phyloP scores from a whole-genome alignment of 2,888 invertebrate species.

The Anodontia alba region DNA sequence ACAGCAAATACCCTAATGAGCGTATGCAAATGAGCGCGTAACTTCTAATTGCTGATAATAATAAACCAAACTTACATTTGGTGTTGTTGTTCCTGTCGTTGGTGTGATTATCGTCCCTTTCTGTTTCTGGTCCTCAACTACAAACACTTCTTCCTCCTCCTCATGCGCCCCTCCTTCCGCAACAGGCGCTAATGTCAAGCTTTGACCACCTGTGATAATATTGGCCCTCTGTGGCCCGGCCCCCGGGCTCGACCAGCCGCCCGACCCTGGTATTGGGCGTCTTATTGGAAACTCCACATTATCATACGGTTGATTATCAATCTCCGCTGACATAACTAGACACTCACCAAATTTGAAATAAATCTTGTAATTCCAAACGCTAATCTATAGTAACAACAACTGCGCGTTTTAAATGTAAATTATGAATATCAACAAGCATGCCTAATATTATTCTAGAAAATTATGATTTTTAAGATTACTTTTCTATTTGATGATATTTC shows the following conservation, averaged over 20 bases:
- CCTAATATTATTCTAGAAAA: no score
- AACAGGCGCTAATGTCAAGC: slow-evolving; percentile 70
- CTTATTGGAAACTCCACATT: slow-evolving; percentile 81
- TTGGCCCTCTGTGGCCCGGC: slow-evolving; percentile 45
- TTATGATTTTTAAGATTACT: no score
- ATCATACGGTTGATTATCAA: slow-evolving; percentile 79
- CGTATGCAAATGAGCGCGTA: no score
- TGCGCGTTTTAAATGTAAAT: neutral
- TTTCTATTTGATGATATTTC: no score
- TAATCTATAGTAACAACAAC: neutral
- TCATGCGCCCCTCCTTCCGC: slow-evolving; percentile 65
- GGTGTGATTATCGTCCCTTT: slow-evolving; percentile 24
- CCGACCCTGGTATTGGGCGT: slow-evolving; percentile 65
- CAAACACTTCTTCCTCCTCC: slow-evolving; percentile 60
- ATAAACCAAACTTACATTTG: neutral
- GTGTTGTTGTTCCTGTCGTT: neutral
- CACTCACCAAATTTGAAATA: neutral
- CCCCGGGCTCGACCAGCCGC: slow-evolving; percentile 48
- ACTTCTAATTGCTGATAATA: no score
- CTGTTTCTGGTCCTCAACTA: slow-evolving; percentile 70
- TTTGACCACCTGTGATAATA: slow-evolving; percentile 45
- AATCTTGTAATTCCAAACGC: neutral
- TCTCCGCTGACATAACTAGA: slow-evolving; percentile 57
- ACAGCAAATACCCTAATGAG: no score
- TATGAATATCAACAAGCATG: no score